Evolutionary conservation across 2,113 vertebrate genomes (phyloP).

Genomic region (Sciurus niger): DNA sequence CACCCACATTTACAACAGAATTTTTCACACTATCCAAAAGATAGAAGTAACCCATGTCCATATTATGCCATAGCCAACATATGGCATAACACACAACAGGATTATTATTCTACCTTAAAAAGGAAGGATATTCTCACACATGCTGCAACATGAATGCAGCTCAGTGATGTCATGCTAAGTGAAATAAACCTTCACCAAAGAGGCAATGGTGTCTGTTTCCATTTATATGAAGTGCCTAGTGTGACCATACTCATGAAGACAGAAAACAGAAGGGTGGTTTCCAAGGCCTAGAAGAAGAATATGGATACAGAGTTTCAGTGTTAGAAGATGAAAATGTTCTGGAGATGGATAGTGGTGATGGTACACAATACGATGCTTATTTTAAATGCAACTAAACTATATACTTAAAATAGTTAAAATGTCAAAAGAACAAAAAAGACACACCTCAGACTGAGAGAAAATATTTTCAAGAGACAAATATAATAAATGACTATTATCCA

Average conservation of each 20-base stretch:
- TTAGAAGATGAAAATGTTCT: neutral
- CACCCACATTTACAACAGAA: neutral
- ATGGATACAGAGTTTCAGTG: neutral
- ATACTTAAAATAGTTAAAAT: neutral
- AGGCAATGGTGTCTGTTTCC: neutral
- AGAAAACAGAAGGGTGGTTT: neutral
- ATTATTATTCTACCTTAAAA: neutral
- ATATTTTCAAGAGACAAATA: neutral
- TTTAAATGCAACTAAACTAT: neutral
- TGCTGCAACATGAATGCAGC: neutral
- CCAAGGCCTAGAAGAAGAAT: neutral
- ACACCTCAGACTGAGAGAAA: neutral
- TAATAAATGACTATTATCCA: neutral
- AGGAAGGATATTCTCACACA: neutral
- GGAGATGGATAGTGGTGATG: neutral
- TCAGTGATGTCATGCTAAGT: neutral
- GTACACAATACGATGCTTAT: neutral
- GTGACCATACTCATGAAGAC: neutral
- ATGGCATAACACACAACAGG: neutral
- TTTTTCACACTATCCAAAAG: neutral
- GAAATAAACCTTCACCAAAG: slow-evolving; percentile 14
- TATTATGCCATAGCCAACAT: too few species aligned
- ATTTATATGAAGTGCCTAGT: neutral
- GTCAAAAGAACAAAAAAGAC: neutral
- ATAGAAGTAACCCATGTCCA: neutral